phyloP scores from a whole-genome alignment of 2,113 vertebrate genomes.

The Arvicanthis niloticus region DNA sequence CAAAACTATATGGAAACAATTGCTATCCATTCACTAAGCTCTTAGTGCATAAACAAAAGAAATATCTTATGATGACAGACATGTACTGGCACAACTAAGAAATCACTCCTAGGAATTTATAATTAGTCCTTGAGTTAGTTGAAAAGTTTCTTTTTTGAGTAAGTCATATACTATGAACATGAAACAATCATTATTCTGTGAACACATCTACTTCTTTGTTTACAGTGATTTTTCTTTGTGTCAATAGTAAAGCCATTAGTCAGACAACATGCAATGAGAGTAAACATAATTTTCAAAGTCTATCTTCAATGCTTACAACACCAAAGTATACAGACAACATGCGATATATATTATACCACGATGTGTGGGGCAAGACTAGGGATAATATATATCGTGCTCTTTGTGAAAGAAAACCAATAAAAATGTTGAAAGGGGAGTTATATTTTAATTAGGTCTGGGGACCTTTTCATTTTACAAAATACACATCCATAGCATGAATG shows the following conservation, averaged over 20 bases:
- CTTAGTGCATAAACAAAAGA: slow-evolving; percentile 54
- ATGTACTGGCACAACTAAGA: slow-evolving; percentile 45
- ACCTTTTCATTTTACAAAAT: slow-evolving; percentile 43
- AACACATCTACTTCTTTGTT: background rate
- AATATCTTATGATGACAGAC: slow-evolving; percentile 59
- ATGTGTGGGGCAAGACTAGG: background rate
- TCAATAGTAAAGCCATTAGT: slow-evolving; percentile 35
- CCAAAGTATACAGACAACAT: slow-evolving; percentile 20
- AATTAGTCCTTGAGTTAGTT: slow-evolving; percentile 24
- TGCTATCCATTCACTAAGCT: slow-evolving; percentile 3
- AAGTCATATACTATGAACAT: slow-evolving; percentile 13
- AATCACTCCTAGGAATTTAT: slow-evolving; percentile 15
- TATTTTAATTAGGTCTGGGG: slow-evolving; percentile 57
- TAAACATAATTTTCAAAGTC: slow-evolving; percentile 37
- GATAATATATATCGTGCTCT: background rate
- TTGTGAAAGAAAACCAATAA: slow-evolving; percentile 7
- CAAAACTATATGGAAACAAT: slow-evolving; percentile 60
- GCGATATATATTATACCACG: background rate
- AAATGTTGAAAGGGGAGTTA: slow-evolving; percentile 41
- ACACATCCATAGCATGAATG: slow-evolving; percentile 41
- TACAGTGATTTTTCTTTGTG: slow-evolving; percentile 34
- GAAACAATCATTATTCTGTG: slow-evolving; percentile 51
- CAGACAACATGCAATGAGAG: background rate
- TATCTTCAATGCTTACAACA: background rate
- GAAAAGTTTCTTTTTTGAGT: slow-evolving; percentile 13